phyloP scores from a whole-genome alignment of 2,113 vertebrate species.

The Fregetta grallaria region DNA sequence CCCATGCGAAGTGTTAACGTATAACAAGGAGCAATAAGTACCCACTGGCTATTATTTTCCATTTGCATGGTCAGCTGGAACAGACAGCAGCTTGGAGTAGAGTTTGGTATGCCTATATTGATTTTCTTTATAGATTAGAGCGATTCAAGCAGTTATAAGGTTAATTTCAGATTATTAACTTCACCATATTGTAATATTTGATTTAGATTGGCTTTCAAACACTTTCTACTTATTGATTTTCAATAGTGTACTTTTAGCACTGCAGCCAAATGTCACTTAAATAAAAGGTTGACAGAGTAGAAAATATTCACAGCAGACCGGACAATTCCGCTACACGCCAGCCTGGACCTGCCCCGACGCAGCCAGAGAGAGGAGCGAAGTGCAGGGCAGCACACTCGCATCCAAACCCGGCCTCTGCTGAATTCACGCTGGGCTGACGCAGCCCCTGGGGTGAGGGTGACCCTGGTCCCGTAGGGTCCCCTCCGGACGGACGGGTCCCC shows the following conservation, averaged over 20 bases:
- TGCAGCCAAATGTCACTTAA: slow-evolving; percentile 64
- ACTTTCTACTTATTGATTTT: slow-evolving; percentile 79
- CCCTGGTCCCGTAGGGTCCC: neutral
- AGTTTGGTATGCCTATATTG: slow-evolving; percentile 61
- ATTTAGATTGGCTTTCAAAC: slow-evolving; percentile 79
- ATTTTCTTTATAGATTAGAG: slow-evolving; percentile 74
- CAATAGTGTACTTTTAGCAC: slow-evolving; percentile 70
- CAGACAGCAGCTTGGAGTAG: neutral
- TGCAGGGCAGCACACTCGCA: rapidly evolving
- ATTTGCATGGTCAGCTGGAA: neutral
- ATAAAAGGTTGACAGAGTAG: slow-evolving; percentile 37
- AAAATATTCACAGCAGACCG: slow-evolving; percentile 13
- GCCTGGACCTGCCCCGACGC: neutral
- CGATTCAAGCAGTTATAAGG: slow-evolving; percentile 74
- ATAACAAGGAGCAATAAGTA: neutral
- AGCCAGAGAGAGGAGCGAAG: neutral
- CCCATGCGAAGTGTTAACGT: neutral
- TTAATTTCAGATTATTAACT: slow-evolving; percentile 85
- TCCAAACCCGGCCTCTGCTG: neutral
- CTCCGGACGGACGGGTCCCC: rapidly evolving
- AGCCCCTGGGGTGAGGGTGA: neutral
- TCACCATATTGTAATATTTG: slow-evolving; percentile 77
- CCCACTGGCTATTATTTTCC: neutral
- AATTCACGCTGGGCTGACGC: rapidly evolving
- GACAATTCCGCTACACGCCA: neutral